phyloP scores from a whole-genome alignment of 2,113 vertebrate genomes.

The Engystomops pustulosus region DNA sequence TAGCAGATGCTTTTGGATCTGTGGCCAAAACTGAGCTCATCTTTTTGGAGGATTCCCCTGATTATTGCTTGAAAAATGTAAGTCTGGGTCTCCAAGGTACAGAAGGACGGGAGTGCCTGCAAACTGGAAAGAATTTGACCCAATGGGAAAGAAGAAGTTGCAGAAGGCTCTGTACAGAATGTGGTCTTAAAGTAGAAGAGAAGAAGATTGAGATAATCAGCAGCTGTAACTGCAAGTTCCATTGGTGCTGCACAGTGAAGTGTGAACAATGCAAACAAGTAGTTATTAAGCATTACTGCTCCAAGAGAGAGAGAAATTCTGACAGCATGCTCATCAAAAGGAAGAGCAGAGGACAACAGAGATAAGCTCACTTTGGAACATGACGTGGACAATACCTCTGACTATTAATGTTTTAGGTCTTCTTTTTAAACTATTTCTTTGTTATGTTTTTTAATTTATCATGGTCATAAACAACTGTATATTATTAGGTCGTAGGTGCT shows the following conservation, averaged over 20 bases:
- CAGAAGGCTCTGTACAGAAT: conserved; percentile 85
- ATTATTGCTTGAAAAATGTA: conserved; percentile 89
- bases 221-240: conserved; percentile 96
- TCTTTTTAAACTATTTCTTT: background rate
- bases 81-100: conserved; percentile 88
- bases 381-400: background rate
- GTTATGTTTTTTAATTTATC: conserved; percentile 31
- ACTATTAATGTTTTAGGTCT: background rate
- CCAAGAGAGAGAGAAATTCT: conserved; percentile 63
- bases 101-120: conserved; percentile 91
- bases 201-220: conserved; percentile 77
- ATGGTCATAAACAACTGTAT: background rate
- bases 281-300: conserved; percentile 87
- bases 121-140: conserved; percentile 75
- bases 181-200: conserved; percentile 85
- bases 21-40: conserved; percentile 82
- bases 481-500: background rate
- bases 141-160: conserved; percentile 86
- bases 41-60: conserved; percentile 91
- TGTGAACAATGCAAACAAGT: conserved; percentile 87
- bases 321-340: conserved; percentile 69
- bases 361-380: conserved; percentile 55
- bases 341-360: conserved; percentile 67
- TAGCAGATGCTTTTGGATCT: conserved; percentile 77
- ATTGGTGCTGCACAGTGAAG: conserved; percentile 94